phyloP scores from a whole-genome alignment of 2,888 invertebrate species.

The Athrips mouffetella region DNA sequence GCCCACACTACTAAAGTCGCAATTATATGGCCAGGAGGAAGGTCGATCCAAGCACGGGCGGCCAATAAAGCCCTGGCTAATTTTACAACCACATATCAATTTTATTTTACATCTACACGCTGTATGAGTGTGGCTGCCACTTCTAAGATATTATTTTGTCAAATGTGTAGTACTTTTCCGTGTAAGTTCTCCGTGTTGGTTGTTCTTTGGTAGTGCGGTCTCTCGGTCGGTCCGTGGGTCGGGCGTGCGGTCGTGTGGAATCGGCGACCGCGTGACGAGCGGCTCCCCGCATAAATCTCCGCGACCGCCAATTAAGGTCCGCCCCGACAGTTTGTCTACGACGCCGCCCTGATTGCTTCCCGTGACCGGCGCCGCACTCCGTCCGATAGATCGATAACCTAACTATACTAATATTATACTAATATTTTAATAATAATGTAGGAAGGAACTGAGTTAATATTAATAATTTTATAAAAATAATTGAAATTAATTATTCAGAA shows the following conservation, averaged over 20 bases:
- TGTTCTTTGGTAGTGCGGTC: not conserved
- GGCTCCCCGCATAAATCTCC: slow-evolving; percentile 74
- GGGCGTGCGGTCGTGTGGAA: slow-evolving; percentile 44
- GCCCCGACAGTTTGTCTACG: slow-evolving; percentile 77
- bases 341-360: slow-evolving; percentile 77
- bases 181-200: not conserved
- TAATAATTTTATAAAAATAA: too few species aligned
- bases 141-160: not conserved
- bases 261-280: slow-evolving; percentile 61
- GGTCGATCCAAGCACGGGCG: too few species aligned
- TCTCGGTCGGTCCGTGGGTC: slow-evolving; percentile 31
- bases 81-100: too few species aligned
- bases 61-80: too few species aligned
- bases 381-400: slow-evolving; percentile 26
- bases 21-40: too few species aligned
- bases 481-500: too few species aligned
- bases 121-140: not conserved
- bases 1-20: too few species aligned
- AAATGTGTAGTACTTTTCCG: not conserved
- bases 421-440: too few species aligned
- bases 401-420: too few species aligned
- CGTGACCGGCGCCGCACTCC: slow-evolving; percentile 39
- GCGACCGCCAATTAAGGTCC: slow-evolving; percentile 76
- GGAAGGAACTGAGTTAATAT: too few species aligned
- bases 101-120: too few species aligned